Conservation (phyloP, 2,888 invertebrate genomes). For the Caenorhabditis virilis region DNA sequence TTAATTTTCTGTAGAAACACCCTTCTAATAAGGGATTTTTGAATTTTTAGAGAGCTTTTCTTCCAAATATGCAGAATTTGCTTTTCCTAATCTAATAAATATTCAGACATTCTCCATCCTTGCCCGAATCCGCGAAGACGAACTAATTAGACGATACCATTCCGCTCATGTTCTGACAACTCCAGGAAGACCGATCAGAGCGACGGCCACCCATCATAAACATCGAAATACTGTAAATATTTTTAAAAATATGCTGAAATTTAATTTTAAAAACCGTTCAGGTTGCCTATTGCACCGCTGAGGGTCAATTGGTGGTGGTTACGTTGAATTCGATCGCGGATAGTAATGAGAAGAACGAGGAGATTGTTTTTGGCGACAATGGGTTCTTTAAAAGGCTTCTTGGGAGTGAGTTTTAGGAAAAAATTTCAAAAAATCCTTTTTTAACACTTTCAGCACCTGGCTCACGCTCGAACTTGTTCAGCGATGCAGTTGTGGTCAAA, state of each 20-base stretch:
- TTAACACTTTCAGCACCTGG: conserved; percentile 6
- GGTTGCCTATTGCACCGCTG: conserved; percentile 44
- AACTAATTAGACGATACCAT: conserved; percentile 35
- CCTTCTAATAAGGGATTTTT: no score
- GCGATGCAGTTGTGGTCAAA: conserved; percentile 24
- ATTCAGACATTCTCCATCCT: conserved; percentile 33
- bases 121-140: conserved; percentile 36
- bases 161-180: conserved; percentile 39
- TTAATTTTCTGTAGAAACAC: no score
- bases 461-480: background rate
- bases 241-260: no score
- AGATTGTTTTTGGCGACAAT: conserved; percentile 20
- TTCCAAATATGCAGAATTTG: no score
- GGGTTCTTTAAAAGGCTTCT: conserved; percentile 15
- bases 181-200: conserved; percentile 37
- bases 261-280: no score
- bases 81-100: background rate
- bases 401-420: conserved; percentile 9
- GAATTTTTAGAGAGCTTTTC: no score
- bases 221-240: conserved; percentile 29
- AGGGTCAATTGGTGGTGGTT: conserved; percentile 49
- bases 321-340: conserved; percentile 22
- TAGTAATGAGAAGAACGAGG: conserved; percentile 19
- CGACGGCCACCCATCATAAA: conserved; percentile 31
- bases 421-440: background rate